A percentile compares a stretch with the other conserved stretches of the same genome.
phyloP scores from a whole-genome alignment of 2,888 invertebrate genomes.

The Xestia c-nigrum region DNA sequence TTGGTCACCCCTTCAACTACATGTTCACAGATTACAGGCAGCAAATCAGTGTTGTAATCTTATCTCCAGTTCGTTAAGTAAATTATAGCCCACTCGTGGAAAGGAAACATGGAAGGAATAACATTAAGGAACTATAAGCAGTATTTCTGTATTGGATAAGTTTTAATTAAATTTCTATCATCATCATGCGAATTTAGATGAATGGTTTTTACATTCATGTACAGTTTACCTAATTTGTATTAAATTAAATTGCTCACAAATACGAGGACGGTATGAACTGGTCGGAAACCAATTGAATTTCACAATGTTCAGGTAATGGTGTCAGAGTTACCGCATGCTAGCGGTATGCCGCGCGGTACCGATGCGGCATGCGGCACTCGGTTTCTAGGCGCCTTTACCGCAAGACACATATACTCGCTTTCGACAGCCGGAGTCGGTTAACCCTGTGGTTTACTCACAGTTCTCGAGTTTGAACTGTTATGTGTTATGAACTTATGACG shows the following conservation, averaged over 20 bases:
- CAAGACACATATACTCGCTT: constrained; percentile 67
- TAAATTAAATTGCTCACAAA: constrained; percentile 2
- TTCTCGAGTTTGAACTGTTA: constrained; percentile 41
- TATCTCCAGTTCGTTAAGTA: constrained; percentile 11
- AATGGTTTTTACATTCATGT: neutral
- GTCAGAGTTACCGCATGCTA: constrained; percentile 63
- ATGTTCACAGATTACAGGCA: constrained; percentile 21
- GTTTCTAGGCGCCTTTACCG: constrained; percentile 66
- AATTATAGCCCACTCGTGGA: neutral
- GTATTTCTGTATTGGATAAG: neutral
- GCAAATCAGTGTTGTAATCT: constrained; percentile 20
- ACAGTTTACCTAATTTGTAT: neutral
- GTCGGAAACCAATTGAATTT: constrained; percentile 53
- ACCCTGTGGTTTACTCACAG: constrained; percentile 59
- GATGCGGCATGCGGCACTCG: constrained; percentile 49
- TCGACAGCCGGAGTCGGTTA: constrained; percentile 58
- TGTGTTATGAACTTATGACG: constrained; percentile 42
- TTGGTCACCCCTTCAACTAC: constrained; percentile 38
- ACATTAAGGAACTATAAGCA: neutral
- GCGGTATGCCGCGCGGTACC: constrained; percentile 56
- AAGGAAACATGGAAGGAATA: neutral
- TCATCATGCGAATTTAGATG: neutral
- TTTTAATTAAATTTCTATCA: neutral
- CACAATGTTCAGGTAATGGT: constrained; percentile 59
- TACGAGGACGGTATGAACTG: constrained; percentile 28